These are phyloP conservation scores for Ips nitidus DNA, from an alignment of 1,140 invertebrate species.

Conservation along the genomic window DNA sequence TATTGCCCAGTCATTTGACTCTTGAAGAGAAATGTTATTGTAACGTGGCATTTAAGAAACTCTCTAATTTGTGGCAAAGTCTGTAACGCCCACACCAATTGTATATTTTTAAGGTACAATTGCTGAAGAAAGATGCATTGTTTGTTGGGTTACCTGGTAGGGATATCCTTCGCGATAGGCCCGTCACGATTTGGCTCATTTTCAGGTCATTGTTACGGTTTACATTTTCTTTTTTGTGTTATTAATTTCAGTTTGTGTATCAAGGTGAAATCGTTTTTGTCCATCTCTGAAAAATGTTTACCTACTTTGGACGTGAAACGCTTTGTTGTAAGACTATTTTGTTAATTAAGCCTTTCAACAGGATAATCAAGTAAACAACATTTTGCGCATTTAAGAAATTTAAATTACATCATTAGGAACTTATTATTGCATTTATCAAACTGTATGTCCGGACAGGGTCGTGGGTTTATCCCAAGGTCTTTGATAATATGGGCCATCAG, in stretches of 20 bases:
- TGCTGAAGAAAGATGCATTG: slow-evolving; percentile 14
- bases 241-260: slow-evolving; percentile 21
- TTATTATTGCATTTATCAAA: too few relatives aligned
- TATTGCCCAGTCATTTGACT: neutral
- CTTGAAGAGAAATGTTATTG: too few relatives aligned
- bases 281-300: slow-evolving; percentile 20
- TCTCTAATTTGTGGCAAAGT: neutral
- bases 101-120: slow-evolving; percentile 15
- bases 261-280: slow-evolving; percentile 23
- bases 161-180: slow-evolving; percentile 20
- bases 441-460: too few relatives aligned
- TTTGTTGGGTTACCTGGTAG: slow-evolving; percentile 13
- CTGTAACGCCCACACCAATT: neutral
- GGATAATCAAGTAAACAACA: too few relatives aligned
- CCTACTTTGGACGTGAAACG: slow-evolving; percentile 13
- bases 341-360: neutral
- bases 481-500: too few relatives aligned
- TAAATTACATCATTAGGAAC: too few relatives aligned
- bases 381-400: too few relatives aligned
- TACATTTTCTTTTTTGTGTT: slow-evolving; percentile 25
- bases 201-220: slow-evolving; percentile 28
- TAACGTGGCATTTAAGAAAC: too few relatives aligned
- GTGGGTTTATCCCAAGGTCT: too few relatives aligned
- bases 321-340: neutral
- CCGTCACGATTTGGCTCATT: slow-evolving; percentile 30